Conservation (phyloP, 2,888 invertebrate species). For the Tetrapedia diversipes region DNA sequence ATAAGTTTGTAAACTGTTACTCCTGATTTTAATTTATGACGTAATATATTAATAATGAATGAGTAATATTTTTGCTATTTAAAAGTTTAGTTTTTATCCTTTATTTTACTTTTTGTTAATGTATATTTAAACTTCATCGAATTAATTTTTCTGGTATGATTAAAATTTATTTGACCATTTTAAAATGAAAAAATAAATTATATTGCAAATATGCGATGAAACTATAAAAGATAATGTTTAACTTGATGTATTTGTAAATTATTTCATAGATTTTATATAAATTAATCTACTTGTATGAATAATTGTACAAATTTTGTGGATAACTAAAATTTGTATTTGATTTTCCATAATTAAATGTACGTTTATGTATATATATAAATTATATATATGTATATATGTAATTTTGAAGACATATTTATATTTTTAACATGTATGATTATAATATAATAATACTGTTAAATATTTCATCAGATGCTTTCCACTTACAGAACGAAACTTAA, state of each 20-base stretch:
- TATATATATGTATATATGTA: conserved; percentile 41
- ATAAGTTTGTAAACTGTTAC: conserved; percentile 18
- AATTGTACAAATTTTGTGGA: conserved; percentile 28
- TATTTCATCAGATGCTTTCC: conserved; percentile 23
- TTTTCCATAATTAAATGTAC: neutral
- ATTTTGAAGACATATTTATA: conserved; percentile 60
- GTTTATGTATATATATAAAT: neutral
- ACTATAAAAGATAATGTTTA: conserved; percentile 1
- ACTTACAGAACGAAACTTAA: neutral
- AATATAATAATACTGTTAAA: conserved; percentile 38
- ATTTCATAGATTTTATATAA: conserved; percentile 28
- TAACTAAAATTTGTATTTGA: conserved; percentile 11
- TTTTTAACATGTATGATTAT: conserved; percentile 52
- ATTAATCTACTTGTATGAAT: conserved; percentile 30
- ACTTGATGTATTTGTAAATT: conserved; percentile 26
- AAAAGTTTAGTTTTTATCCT: neutral
- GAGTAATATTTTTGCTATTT: conserved; percentile 4
- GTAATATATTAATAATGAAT: neutral
- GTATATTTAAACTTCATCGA: neutral
- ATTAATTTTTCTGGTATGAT: neutral
- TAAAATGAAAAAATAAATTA: conserved; percentile 17
- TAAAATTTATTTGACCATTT: neutral
- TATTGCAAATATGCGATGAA: conserved; percentile 1
- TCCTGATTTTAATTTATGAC: conserved; percentile 23
- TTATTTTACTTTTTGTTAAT: neutral